phyloP scores from a whole-genome alignment of 2,113 vertebrate genomes.

The Tamias sibiricus region DNA sequence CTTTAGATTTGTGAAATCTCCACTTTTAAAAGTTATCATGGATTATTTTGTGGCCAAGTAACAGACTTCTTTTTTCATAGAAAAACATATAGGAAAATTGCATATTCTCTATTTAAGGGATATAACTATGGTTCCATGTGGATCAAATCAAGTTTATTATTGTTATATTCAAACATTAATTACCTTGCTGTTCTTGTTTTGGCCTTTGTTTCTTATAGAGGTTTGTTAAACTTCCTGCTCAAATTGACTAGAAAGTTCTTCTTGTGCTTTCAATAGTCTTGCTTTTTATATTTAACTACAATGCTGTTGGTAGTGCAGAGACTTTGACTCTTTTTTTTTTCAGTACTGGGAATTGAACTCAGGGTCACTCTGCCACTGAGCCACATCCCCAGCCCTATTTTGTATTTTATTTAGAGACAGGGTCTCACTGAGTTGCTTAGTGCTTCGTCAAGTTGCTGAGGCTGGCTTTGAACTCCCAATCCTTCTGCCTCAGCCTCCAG shows the following conservation, averaged over 20 bases:
- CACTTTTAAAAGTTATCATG: background rate
- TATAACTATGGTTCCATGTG: background rate
- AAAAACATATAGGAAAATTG: background rate
- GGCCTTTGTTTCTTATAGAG: background rate
- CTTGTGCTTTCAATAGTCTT: background rate
- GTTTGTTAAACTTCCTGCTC: background rate
- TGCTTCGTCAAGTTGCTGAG: too few relatives aligned
- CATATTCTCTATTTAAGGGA: background rate
- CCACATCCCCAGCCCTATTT: too few relatives aligned
- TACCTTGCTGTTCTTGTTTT: background rate
- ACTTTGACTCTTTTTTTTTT: background rate
- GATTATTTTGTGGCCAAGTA: background rate
- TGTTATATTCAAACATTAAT: background rate
- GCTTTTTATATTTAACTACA: background rate
- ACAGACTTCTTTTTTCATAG: background rate
- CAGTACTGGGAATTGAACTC: too few relatives aligned
- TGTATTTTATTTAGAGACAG: too few relatives aligned
- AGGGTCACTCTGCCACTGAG: too few relatives aligned
- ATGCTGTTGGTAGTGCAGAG: background rate
- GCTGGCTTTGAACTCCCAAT: too few relatives aligned
- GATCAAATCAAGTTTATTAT: background rate
- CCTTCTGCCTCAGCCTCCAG: too few relatives aligned
- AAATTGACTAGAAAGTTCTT: background rate
- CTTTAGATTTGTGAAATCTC: slow-evolving; percentile 11
- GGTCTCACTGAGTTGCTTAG: too few relatives aligned